Evolutionary conservation across 2,888 invertebrate species (phyloP).

Genomic region (Metalampra italica): DNA sequence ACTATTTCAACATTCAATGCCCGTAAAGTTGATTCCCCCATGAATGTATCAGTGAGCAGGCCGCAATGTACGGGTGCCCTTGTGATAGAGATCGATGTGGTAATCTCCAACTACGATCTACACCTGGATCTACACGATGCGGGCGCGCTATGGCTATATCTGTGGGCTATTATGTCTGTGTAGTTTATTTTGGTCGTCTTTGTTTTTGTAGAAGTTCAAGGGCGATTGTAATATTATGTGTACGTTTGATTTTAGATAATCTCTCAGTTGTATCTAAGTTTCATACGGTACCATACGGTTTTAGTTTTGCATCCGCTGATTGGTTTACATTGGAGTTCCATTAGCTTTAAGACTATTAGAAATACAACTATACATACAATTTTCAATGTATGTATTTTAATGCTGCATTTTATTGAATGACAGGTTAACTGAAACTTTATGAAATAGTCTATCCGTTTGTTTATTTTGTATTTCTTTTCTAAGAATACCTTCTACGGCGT

Average conservation of each 20-base stretch:
- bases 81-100: conserved; percentile 57
- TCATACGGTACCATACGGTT: too few species aligned
- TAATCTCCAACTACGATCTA: conserved; percentile 61
- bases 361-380: too few species aligned
- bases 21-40: conserved; percentile 38
- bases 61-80: conserved; percentile 59
- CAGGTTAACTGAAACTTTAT: too few species aligned
- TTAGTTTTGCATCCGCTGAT: too few species aligned
- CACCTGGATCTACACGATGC: conserved; percentile 68
- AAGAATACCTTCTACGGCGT: too few species aligned
- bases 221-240: conserved; percentile 20
- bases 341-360: too few species aligned
- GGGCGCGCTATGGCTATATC: conserved; percentile 37
- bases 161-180: conserved; percentile 12
- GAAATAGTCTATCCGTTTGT: too few species aligned
- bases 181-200: conserved; percentile 13
- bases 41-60: conserved; percentile 31
- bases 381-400: too few species aligned
- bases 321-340: too few species aligned
- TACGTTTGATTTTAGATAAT: conserved; percentile 14
- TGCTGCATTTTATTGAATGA: too few species aligned
- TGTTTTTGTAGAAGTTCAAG: conserved; percentile 32
- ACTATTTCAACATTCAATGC: conserved; percentile 17
- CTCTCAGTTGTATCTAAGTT: too few species aligned
- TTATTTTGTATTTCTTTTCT: too few species aligned